These are phyloP conservation scores for Panthera leo DNA, from an alignment of 2,113 vertebrate species.

Conservation along the genomic window DNA sequence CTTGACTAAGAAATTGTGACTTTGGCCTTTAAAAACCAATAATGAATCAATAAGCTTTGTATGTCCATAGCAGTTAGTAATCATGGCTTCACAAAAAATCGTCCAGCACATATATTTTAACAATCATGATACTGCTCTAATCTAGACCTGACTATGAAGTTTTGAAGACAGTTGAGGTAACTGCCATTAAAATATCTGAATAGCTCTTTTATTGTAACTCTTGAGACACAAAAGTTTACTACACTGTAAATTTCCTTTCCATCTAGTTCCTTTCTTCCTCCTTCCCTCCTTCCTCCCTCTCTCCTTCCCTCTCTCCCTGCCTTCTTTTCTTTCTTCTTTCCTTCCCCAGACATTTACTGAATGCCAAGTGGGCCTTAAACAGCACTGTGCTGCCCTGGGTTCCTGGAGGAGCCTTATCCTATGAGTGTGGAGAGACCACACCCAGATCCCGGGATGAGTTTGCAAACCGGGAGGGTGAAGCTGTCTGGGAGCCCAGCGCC, in stretches of 20 bases:
- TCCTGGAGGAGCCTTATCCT: not conserved
- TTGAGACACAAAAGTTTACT: not conserved
- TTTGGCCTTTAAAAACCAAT: slow-evolving; percentile 7
- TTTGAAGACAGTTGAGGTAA: not conserved
- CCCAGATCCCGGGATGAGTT: not conserved
- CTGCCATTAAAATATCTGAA: not conserved
- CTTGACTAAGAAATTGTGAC: slow-evolving; percentile 2
- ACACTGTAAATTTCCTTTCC: not conserved
- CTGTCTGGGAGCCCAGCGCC: not conserved
- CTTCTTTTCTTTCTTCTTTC: too few relatives aligned
- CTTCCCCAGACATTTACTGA: not conserved
- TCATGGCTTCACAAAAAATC: not conserved
- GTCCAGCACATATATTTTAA: not conserved
- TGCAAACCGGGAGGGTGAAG: not conserved
- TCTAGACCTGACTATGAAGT: not conserved
- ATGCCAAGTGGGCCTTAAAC: not conserved
- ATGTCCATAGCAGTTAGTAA: not conserved
- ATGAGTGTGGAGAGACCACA: not conserved
- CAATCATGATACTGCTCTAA: not conserved
- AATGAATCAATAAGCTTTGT: not conserved
- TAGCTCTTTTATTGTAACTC: not conserved
- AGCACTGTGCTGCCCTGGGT: not conserved
- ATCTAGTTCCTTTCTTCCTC: not conserved
- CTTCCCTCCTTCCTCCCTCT: fast-evolving
- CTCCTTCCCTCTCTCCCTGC: not conserved